These are phyloP conservation scores for Axis porcinus DNA, from an alignment of 2,113 vertebrate genomes.

Conservation along the genomic window DNA sequence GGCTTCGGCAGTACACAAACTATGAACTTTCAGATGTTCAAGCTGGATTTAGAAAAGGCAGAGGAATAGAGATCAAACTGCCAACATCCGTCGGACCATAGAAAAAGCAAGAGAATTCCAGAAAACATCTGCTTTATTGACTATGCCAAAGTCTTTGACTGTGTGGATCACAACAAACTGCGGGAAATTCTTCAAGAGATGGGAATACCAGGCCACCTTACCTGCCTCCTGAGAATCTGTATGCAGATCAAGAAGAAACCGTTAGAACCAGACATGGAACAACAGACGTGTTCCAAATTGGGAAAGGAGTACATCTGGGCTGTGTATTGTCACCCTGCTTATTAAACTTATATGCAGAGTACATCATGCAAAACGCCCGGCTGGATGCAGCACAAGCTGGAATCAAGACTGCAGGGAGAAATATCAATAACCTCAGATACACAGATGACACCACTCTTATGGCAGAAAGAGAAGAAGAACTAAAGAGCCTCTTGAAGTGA, in stretches of 20 bases:
- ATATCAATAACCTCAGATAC: neutral
- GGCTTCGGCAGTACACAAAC: neutral
- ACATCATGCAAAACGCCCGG: rapidly evolving
- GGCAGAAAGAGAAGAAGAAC: neutral
- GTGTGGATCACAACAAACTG: neutral
- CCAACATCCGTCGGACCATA: neutral
- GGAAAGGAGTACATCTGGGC: rapidly evolving
- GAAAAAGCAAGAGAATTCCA: neutral
- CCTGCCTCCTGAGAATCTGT: neutral
- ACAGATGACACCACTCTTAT: neutral
- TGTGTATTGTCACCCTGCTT: neutral
- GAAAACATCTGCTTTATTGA: neutral
- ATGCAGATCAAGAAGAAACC: neutral
- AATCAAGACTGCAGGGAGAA: neutral
- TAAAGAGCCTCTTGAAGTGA: neutral
- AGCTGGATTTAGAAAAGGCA: neutral
- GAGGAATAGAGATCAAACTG: neutral
- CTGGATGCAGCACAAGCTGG: neutral
- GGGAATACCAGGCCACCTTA: neutral
- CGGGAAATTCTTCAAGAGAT: neutral
- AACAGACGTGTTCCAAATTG: neutral
- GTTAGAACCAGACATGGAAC: neutral
- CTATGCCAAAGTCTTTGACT: neutral
- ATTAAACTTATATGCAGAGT: neutral
- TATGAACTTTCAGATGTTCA: neutral